Evolutionary conservation across 1,140 invertebrate species (phyloP), one percentile per base, ranked within the genome.

Genomic region (Brachionus calyciflorus): DNA sequence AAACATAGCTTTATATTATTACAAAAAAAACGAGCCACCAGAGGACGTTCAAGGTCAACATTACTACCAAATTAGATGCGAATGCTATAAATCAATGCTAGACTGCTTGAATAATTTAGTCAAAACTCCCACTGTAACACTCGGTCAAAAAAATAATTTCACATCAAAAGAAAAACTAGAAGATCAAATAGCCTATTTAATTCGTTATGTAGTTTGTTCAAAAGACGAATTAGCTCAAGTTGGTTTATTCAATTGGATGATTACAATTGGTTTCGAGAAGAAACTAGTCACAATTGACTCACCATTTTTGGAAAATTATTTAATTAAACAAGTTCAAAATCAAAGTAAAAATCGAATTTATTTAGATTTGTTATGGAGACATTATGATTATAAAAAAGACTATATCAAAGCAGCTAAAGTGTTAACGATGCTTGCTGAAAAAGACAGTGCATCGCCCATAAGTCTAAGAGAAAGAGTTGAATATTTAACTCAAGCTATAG

Each of bases 301-400:
- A 69, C 88, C 91, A n/a, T 92, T 90, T 4, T 85, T 96, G 46
- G 92, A 94, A 81, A 87, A 88, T 41, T 96, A 92, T 81, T 82
- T 96, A 12, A 89, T 90, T 63, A 87, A 89, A 28, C 86, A 88
- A 33, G 80, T 82, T 53, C 80, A 80, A 30, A 79, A 79, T 49
- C 82, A 84, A 68, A 79, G 80, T 33, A 85, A 86, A 48, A 84
- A 83, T 68, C 78, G 83, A 14, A 87, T 88, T 63, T 88, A 92
- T 4, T 88, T 92, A 51, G 93, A 98, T 84, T 86, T 98, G 73
- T 85, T 98, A 14, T 98, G 95, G 95, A 94, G 94, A 83, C 95
- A 92, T 83, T 95, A 98, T 81, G 94, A 98, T 82, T 91, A 91
- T 81, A 92, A 90, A 81, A 90, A 91, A 33, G 93, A 97, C 82